Evolutionary conservation across 2,797 vertebrate genomes (phyloP).

Genomic region (Hydrophis major): DNA sequence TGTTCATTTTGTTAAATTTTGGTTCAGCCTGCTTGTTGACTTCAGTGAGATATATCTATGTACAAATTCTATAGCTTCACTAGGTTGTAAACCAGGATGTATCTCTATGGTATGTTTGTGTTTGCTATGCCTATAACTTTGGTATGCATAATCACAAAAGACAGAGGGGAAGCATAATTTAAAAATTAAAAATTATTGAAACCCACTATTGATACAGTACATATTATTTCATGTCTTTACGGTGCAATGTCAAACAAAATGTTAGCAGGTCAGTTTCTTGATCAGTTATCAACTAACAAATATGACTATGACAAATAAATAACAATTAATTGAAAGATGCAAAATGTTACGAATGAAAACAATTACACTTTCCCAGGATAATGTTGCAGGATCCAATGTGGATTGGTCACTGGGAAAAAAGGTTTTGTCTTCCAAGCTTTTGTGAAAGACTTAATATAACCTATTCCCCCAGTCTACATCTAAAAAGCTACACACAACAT

Average conservation of each 20-base stretch:
- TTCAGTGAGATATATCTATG: not conserved
- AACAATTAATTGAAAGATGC: not conserved
- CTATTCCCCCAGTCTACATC: too few relatives aligned
- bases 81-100: not conserved
- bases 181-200: not conserved
- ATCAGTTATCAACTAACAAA: not conserved
- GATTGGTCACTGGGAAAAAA: too few relatives aligned
- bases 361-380: too few relatives aligned
- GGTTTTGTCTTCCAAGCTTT: too few relatives aligned
- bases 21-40: not conserved
- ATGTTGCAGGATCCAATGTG: too few relatives aligned
- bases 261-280: not conserved
- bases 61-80: not conserved
- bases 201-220: not conserved
- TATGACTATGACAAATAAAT: not conserved
- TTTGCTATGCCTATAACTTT: not conserved
- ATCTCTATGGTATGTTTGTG: not conserved
- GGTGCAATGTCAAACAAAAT: not conserved
- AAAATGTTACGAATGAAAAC: not conserved
- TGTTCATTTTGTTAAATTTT: not conserved
- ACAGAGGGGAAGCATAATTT: not conserved
- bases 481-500: not conserved
- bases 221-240: not conserved
- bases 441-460: too few relatives aligned
- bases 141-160: not conserved